phyloP scores from a whole-genome alignment of 2,888 invertebrate genomes.

The Lepeophtheirus nordmannii region DNA sequence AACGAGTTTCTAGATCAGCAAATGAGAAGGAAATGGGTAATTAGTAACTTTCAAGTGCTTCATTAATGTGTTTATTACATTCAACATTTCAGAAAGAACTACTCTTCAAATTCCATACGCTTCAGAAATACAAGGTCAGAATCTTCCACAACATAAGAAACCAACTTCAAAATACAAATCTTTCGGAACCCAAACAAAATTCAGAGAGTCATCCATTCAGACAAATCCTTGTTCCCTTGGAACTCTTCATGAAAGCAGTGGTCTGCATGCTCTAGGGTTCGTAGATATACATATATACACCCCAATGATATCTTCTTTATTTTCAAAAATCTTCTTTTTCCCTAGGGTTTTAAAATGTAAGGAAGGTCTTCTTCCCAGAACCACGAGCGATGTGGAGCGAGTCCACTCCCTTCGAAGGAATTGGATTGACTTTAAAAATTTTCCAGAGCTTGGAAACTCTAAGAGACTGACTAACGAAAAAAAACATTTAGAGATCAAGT shows the following conservation, averaged over 20 bases:
- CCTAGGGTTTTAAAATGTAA: no score
- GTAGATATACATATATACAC: conserved; percentile 1
- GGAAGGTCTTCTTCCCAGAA: no score
- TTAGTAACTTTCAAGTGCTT: no score
- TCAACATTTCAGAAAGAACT: no score
- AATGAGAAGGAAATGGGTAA: no score
- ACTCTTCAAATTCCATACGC: no score
- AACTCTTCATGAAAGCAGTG: neutral
- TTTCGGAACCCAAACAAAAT: neutral
- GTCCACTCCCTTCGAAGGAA: neutral
- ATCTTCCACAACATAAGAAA: neutral
- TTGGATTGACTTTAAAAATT: neutral
- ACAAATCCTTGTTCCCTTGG: neutral
- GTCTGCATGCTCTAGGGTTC: neutral
- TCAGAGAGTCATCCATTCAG: neutral
- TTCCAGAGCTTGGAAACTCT: neutral
- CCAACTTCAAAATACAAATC: neutral
- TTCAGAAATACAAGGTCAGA: neutral
- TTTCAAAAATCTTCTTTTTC: no score
- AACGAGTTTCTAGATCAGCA: no score
- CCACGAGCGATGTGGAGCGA: neutral
- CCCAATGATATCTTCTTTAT: no score
- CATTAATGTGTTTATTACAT: no score
- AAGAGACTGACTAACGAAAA: neutral
- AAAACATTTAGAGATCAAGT: neutral